Base-by-base conservation (phyloP, 1,140 invertebrate genomes). In the Heliothis subflexa region DNA sequence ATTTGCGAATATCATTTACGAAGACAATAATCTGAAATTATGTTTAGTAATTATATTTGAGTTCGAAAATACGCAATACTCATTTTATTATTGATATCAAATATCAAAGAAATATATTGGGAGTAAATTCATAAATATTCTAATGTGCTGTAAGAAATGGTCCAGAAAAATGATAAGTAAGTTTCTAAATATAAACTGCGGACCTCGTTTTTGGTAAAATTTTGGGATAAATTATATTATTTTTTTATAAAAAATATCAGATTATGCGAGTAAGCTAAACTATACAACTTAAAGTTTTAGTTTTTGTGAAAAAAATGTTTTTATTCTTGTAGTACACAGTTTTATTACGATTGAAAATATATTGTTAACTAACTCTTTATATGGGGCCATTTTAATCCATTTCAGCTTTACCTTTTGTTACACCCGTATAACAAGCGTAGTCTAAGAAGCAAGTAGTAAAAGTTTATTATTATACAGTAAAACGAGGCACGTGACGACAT, bases 381-480 rank as follows among this genome's bases (percentile, higher is more conserved):
- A 25, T 25, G 21, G 21, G 21, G 21, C 21, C 21, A 25, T 25
- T 25, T 25, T 25, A 1, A 25, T 25, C 2, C 21, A 25, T 25
- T 25, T 25, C 21, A 2, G 21, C 21, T 25, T 25, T 25, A 25
- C 21, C 21, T 25, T 25, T 25, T 2, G 21, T 25, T 0, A 13
- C 21, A 57, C 11, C 55, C 1, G 18, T 12, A 3, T 16, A 12
- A 12, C 1, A 57, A 25, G 16, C 25, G 11, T 25, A 28, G 55
- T 13, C 21, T 57, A 25, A 57, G 3, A 13, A 71, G 49, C 21
- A 18, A 14, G 49, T 71, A 33, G 68, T 71, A 54, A 71, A 33
- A 40, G 49, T 71, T 71, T 71, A 71, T 71, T 54, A 54, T 16
- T 21, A 50, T 25, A 71, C 21, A 49, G 49, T 54, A 55, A 71